Evolutionary conservation across 2,113 vertebrate genomes (phyloP), one percentile per base, ranked within the genome.

Genomic region (Psilopsiagon aurifrons): DNA sequence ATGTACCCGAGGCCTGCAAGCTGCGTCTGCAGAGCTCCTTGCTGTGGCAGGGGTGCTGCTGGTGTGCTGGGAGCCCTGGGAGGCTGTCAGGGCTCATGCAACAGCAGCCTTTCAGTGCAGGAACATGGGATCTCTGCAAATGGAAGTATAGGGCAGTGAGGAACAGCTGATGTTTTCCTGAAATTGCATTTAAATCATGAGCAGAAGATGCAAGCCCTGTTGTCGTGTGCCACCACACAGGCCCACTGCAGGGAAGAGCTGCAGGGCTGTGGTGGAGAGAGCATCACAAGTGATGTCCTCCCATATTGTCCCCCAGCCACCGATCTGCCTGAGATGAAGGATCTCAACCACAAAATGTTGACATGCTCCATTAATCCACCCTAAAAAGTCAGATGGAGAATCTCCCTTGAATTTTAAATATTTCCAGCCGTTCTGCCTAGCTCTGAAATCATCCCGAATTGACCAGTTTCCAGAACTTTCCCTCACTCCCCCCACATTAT

Each of bases 301-400:
- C 6, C 5, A 13, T 1, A 33, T 13, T 54, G 76, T 90, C 86
- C 92, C 91, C 76, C 80, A 88, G 88, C 80, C 88, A 77, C 90
- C 54, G 2, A 68, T 86, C 88, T 41, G 5, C 76, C 57, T 7
- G 13, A 64, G 80, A 94, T 17, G 86, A 84, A 92, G 80, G 64
- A 43, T 86, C 83, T 94, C 83, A 83, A 83, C 94, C 94, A 78
- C 92, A 70, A 64, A 91, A 91, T 51, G 77, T 51, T 83, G 95
- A 47, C 86, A 78, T 23, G 92, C 92, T 91, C 92, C 90, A 60
- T 86, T 96, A 96, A 95, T 79, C 83, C 95, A 92, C 89, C 69
- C 91, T 7, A 83, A 94, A 92, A 90, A 57, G 33, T 93, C 94
- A 86, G 76, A 88, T 88, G 88, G 85, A 94, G 88, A 33, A 31